Evolutionary conservation across 2,113 vertebrate genomes (phyloP).

Genomic region (Myxocyprinus asiaticus): DNA sequence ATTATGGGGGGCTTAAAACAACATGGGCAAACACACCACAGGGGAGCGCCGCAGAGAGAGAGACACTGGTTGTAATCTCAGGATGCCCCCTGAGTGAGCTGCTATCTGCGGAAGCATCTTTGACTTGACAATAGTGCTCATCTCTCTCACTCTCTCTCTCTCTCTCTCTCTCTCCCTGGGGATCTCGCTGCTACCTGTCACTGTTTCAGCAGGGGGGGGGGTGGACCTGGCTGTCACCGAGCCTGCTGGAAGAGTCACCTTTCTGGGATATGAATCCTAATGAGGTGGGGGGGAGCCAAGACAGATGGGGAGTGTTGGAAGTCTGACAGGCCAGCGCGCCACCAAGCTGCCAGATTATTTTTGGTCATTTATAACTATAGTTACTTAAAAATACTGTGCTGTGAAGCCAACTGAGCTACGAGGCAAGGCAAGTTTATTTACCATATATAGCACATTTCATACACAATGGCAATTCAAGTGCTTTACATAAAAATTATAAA

Average conservation of each 20-base stretch:
- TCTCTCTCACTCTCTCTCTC: slow-evolving; percentile 32
- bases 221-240: slow-evolving; percentile 58
- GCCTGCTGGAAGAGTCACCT: slow-evolving; percentile 79
- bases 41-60: slow-evolving; percentile 37
- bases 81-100: slow-evolving; percentile 67
- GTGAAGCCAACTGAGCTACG: slow-evolving; percentile 50
- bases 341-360: slow-evolving; percentile 73
- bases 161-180: slow-evolving; percentile 63
- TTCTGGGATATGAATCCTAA: slow-evolving; percentile 81
- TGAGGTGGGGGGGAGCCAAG: slow-evolving; percentile 65
- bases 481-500: too few relatives aligned
- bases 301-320: slow-evolving; percentile 74
- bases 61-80: slow-evolving; percentile 48
- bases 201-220: slow-evolving; percentile 60
- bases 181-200: slow-evolving; percentile 76
- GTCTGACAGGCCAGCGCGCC: slow-evolving; percentile 73
- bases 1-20: slow-evolving; percentile 46
- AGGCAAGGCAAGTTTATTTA: background rate
- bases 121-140: slow-evolving; percentile 74
- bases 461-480: too few relatives aligned
- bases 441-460: too few relatives aligned
- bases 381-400: slow-evolving; percentile 70
- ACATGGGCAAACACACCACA: background rate
- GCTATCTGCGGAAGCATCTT: slow-evolving; percentile 74
- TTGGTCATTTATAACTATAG: slow-evolving; percentile 76